Evolutionary conservation across 2,113 vertebrate genomes (phyloP).

Genomic region (Tautogolabrus adspersus): DNA sequence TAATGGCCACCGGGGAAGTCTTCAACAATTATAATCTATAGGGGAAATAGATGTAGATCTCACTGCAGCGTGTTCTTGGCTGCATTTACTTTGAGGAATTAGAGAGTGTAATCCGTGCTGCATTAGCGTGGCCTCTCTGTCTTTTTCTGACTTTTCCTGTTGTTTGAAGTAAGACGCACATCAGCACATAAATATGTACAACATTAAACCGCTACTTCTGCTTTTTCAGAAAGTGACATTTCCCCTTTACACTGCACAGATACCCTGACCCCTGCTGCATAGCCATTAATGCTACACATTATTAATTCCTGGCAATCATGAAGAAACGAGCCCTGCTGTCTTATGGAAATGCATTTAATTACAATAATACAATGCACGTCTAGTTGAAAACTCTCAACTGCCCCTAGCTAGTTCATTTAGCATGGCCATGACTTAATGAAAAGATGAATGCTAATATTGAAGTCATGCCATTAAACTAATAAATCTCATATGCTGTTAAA

Average conservation of each 20-base stretch:
- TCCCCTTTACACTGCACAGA: neutral
- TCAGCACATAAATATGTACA: neutral
- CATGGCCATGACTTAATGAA: constrained; percentile 59
- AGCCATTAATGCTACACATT: constrained; percentile 31
- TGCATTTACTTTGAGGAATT: constrained; percentile 40
- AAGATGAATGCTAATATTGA: constrained; percentile 70
- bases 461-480: constrained; percentile 70
- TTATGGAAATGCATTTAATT: constrained; percentile 71
- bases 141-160: constrained; percentile 12
- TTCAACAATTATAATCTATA: constrained; percentile 46
- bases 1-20: constrained; percentile 57
- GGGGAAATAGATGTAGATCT: constrained; percentile 46
- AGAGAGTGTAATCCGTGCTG: constrained; percentile 33
- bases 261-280: constrained; percentile 39
- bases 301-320: constrained; percentile 56
- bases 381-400: constrained; percentile 43
- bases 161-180: neutral
- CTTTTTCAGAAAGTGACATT: neutral
- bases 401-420: constrained; percentile 61
- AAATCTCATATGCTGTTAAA: constrained; percentile 52
- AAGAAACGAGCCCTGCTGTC: constrained; percentile 18
- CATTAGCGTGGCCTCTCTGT: constrained; percentile 4
- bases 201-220: neutral
- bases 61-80: constrained; percentile 24
- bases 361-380: constrained; percentile 54